Base-by-base conservation (phyloP, 2,888 invertebrate genomes). In the Rugalucina vietnamica region DNA sequence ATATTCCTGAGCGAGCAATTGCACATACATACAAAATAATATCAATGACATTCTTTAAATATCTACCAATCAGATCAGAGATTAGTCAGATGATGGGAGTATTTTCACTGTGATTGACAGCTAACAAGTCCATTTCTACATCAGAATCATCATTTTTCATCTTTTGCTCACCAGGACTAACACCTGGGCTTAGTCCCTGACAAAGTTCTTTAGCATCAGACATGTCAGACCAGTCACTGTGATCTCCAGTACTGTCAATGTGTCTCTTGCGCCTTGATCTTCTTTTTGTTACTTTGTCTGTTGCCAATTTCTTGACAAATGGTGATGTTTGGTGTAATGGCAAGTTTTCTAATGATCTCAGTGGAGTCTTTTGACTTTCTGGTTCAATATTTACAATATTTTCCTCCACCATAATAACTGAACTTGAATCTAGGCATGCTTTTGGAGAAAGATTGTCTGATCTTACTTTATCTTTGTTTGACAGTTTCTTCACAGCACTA, bases 201-300 rank as follows among this genome's bases (percentile, higher is more conserved):
- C 65, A 65, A 18, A 65, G 34, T 34, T 65, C 65, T 34, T 34
- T 65, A 14, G 65, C 34, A 32, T 65, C 65, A n/a, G 34, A 65
- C 8, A 65, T 18, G 24, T 65, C 65, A 8, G 65, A 65, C 34
- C 65, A 65, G 65, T 65, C 65, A 34, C 18, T 34, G 4, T 3
- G 32, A 18, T 65, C 65, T 34, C 27, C 34, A 24, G 34, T 18
- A n/a, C 36, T 70, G 1, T 74, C 39, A 24, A 24, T 39, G 10
- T 76, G 76, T 8, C 71, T 54, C 60, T 77, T 82, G 14, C 60
- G 60, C 36, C 80, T 79, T 18, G 54, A 27, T 32, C 76, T 54
- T 54, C 86, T 60, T 72, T 84, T 86, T 10, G 86, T 86, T 1
- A 86, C 84, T 24, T 79, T 54, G 36, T 86, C 86, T 49, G 86